Conservation (phyloP, 2,797 vertebrate genomes). For the Merluccius polli region DNA sequence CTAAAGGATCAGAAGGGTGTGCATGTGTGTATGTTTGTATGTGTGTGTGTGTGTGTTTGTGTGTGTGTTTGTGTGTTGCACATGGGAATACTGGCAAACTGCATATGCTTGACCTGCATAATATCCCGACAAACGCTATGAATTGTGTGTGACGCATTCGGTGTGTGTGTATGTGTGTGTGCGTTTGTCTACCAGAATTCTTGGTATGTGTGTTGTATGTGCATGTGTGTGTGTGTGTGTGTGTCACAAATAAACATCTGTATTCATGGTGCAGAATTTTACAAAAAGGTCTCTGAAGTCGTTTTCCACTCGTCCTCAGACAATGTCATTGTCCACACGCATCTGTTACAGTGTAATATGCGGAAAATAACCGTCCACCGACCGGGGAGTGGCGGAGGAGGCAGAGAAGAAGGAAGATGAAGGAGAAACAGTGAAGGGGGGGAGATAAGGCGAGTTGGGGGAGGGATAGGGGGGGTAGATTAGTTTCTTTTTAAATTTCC, state of each 20-base stretch:
- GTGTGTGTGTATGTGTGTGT: not conserved
- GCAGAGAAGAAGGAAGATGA: slow-evolving; percentile 3
- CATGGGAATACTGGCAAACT: not conserved
- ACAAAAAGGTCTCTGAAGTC: not conserved
- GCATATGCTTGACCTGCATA: not conserved
- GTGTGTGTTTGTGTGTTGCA: not conserved
- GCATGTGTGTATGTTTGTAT: not conserved
- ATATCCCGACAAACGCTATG: not conserved
- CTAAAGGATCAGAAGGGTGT: not conserved
- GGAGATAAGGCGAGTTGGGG: not conserved
- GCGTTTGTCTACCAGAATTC: not conserved
- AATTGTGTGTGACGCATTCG: not conserved
- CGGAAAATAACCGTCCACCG: not conserved
- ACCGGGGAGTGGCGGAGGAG: not conserved
- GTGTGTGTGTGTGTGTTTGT: not conserved
- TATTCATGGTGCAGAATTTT: no score
- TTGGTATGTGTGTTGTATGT: not conserved
- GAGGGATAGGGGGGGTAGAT: not conserved
- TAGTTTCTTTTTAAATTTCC: slow-evolving; percentile 45
- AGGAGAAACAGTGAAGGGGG: slow-evolving; percentile 2
- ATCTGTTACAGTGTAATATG: not conserved
- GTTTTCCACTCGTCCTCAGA: not conserved
- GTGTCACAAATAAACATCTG: not conserved
- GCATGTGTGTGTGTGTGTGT: not conserved
- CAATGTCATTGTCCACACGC: not conserved